phyloP scores from a whole-genome alignment of 2,113 vertebrate species.

The Myotis lucifugus region DNA sequence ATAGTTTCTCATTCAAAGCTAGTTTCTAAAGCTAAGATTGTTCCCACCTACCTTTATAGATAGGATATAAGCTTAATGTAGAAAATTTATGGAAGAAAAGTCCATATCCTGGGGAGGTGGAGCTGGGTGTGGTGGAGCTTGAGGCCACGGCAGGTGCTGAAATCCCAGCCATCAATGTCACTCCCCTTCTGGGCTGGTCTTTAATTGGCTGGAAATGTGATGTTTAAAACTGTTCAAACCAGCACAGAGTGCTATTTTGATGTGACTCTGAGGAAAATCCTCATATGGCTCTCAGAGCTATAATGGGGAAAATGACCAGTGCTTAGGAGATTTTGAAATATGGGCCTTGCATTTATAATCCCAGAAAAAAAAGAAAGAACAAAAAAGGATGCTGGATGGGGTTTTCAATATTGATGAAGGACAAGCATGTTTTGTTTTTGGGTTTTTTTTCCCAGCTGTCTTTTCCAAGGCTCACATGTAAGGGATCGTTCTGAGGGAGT shows the following conservation, averaged over 20 bases:
- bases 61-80: not conserved
- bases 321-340: conserved; percentile 37
- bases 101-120: not conserved
- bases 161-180: not conserved
- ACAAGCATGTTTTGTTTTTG: not conserved
- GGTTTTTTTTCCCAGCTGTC: not conserved
- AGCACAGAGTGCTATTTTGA: conserved; percentile 4
- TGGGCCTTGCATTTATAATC: not conserved
- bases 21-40: not conserved
- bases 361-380: not conserved
- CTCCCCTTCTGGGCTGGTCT: not conserved
- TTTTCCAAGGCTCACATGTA: not conserved
- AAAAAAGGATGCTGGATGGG: not conserved
- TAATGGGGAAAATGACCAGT: not conserved
- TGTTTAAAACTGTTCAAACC: not conserved
- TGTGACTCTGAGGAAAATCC: not conserved
- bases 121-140: not conserved
- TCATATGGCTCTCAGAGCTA: not conserved
- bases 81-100: not conserved
- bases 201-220: not conserved
- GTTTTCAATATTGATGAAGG: not conserved
- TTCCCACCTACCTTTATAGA: conserved; percentile 2
- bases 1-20: not conserved
- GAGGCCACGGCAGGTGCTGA: not conserved
- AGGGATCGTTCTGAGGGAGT: not conserved